Percentiles rank a stretch among this genome's conserved stretches.
phyloP scores from a whole-genome alignment of 2,113 vertebrate species.

The Origma solitaria region DNA sequence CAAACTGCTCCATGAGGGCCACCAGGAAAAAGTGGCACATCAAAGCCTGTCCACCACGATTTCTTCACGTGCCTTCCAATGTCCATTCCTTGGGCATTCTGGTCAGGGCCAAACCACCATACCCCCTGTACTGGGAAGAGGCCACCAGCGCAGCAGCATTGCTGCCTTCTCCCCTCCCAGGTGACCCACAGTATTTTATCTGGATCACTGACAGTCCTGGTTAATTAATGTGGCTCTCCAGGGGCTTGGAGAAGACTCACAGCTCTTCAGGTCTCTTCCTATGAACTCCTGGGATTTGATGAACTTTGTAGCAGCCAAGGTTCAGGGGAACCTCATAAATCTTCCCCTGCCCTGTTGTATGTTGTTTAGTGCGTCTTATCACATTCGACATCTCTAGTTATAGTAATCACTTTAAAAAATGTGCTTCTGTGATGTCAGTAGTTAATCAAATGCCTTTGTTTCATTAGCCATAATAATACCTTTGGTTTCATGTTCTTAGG shows the following conservation, averaged over 20 bases:
- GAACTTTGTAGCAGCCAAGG: not conserved
- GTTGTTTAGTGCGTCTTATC: constrained; percentile 27
- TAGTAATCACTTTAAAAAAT: constrained; percentile 25
- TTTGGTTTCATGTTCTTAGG: constrained; percentile 43
- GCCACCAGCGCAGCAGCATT: not conserved
- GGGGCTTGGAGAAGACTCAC: not conserved
- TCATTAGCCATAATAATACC: constrained; percentile 27
- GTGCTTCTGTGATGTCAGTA: constrained; percentile 10
- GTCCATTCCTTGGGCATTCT: not conserved
- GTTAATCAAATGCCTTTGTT: constrained; percentile 63
- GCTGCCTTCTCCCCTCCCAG: not conserved
- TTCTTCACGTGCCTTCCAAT: fast-evolving
- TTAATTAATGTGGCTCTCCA: not conserved
- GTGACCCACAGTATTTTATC: not conserved
- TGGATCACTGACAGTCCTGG: not conserved
- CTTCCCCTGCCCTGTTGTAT: not conserved
- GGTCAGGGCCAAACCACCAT: not conserved
- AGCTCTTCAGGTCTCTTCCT: not conserved
- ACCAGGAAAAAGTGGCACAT: not conserved
- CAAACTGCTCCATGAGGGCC: not conserved
- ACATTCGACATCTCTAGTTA: not conserved
- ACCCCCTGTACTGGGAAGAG: not conserved
- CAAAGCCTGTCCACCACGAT: fast-evolving
- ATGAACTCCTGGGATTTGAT: not conserved
- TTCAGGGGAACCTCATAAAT: constrained; percentile 36